Base-by-base conservation (phyloP, 1,140 invertebrate species). In the Platorchestia sp. region DNA sequence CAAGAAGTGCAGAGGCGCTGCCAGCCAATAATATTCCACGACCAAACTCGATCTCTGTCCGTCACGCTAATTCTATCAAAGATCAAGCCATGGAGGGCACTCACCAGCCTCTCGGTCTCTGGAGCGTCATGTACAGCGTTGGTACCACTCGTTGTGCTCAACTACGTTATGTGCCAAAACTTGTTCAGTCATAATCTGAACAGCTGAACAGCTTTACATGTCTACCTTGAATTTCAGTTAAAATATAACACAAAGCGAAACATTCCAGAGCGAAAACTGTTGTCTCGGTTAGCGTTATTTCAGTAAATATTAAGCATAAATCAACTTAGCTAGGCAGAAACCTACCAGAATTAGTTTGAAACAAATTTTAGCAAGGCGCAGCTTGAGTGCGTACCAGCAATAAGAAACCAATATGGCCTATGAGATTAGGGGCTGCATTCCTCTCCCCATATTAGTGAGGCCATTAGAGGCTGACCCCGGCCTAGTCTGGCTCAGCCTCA, bases 331-430 rank as follows among this genome's bases (percentile, higher is more conserved):
- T 75, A 27, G 27, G 27, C 59, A 36, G 1, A 3, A 75, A 75
- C 27, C 59, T 36, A 19, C 59, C 59, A 36, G 36, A 75, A 75
- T 75, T 75, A 75, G 14, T 75, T 75, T 75, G 27, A 75, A 75
- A 75, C 59, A 10, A 75, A 75, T 75, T 10, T 36, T 22, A 75
- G 59, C 59, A 36, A 75, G 59, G 14, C 27, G 27, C 27, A 75
- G 59, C 59, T 75, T 51, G 10, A 75, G 59, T 75, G 36, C 27
- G 59, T 75, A 27, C 41, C 42, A 36, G 43, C 87, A 44, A 43
- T 42, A 89, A 89, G 87, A 89, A 89, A 89, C 87, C 91, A 93
- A 93, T 93, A 93, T 93, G 91, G 91, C 91, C 91, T 93, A 93
- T 47, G 44, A 93, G 91, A 93, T 93, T 47, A 93, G 45, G 47